Conservation (phyloP, 2,113 vertebrate genomes). For the Conger conger region DNA sequence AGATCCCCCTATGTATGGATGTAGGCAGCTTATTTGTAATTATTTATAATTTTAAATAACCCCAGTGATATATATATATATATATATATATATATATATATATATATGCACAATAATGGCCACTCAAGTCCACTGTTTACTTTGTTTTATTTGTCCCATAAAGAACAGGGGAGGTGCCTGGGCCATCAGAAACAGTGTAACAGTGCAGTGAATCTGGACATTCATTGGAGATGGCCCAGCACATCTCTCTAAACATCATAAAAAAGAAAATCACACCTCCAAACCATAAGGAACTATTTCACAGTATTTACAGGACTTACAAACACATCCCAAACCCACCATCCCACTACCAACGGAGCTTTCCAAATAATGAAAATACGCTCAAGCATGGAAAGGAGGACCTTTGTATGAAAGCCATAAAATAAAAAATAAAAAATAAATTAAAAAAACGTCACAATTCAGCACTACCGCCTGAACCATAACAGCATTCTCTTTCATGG, state of each 20-base stretch:
- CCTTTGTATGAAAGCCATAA: slow-evolving; percentile 40
- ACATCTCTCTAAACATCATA: slow-evolving; percentile 41
- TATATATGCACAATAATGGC: not conserved
- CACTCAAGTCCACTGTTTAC: slow-evolving; percentile 30
- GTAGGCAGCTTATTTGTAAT: not conserved
- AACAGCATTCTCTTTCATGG: not conserved
- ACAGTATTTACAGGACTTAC: slow-evolving; percentile 65
- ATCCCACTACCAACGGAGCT: not conserved
- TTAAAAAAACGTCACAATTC: slow-evolving; percentile 13
- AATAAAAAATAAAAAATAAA: slow-evolving; percentile 40
- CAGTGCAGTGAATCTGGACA: slow-evolving; percentile 59
- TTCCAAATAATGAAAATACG: slow-evolving; percentile 13
- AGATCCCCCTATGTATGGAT: not conserved
- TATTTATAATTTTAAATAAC: not conserved
- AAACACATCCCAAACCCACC: slow-evolving; percentile 38
- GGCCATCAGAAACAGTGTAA: slow-evolving; percentile 29
- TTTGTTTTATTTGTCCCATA: slow-evolving; percentile 60
- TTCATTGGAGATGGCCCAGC: slow-evolving; percentile 53
- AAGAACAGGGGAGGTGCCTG: slow-evolving; percentile 50
- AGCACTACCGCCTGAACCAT: not conserved
- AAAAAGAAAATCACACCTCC: slow-evolving; percentile 40
- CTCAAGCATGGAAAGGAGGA: slow-evolving; percentile 30
- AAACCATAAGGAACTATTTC: slow-evolving; percentile 54
- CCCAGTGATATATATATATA: not conserved
- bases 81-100: too few species aligned